phyloP scores from a whole-genome alignment of 1,140 invertebrate species.

The Hormaphis cornu region DNA sequence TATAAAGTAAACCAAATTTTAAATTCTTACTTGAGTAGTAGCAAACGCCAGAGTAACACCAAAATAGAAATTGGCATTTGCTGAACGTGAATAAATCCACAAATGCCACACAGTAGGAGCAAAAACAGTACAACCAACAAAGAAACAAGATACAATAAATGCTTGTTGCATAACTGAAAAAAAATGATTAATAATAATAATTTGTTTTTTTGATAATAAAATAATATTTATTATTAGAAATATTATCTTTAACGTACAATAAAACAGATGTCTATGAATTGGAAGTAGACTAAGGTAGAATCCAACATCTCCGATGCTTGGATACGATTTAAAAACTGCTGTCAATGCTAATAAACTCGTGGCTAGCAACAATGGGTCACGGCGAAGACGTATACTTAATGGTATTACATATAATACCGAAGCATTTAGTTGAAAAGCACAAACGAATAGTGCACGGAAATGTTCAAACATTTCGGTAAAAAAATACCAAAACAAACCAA shows the following conservation, averaged over 20 bases:
- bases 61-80: slow-evolving; percentile 99
- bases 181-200: slow-evolving; percentile 33
- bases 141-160: slow-evolving; percentile 81
- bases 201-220: not conserved
- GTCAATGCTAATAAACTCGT: slow-evolving; percentile 74
- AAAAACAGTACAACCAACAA: slow-evolving; percentile 77
- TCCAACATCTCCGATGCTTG: slow-evolving; percentile 86
- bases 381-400: slow-evolving; percentile 70
- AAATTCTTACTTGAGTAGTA: slow-evolving; percentile 59
- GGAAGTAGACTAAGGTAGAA: slow-evolving; percentile 85
- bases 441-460: slow-evolving; percentile 88
- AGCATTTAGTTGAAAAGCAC: slow-evolving; percentile 93
- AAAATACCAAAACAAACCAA: slow-evolving; percentile 99
- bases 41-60: slow-evolving; percentile 92
- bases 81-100: slow-evolving; percentile 96
- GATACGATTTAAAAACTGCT: slow-evolving; percentile 94
- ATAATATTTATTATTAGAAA: not conserved
- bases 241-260: slow-evolving; percentile 55
- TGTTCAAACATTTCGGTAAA: slow-evolving; percentile 99
- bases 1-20: not conserved
- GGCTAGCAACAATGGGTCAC: slow-evolving; percentile 76
- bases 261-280: slow-evolving; percentile 81
- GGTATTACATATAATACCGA: slow-evolving; percentile 83
- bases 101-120: slow-evolving; percentile 93
- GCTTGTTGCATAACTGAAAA: slow-evolving; percentile 78